Base-by-base conservation (phyloP, 2,888 invertebrate species). In the Spialia ferax region DNA sequence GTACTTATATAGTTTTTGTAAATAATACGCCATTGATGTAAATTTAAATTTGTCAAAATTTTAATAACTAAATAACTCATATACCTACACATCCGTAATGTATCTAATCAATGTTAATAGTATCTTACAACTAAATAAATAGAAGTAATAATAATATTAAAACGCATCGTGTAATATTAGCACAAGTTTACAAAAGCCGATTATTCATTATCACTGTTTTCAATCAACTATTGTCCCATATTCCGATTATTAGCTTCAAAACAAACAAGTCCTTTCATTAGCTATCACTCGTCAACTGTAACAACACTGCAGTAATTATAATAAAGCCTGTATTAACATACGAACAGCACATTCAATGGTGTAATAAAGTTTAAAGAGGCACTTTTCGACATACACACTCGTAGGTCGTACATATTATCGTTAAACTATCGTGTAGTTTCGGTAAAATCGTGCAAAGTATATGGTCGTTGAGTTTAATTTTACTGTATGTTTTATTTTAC, bases 311-410 rank as follows among this genome's bases (percentile, higher is more conserved):
- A 59, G 59, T 26, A 61, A 55, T 52, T 59, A 66, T 60, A 66
- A 55, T 61, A 55, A 65, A 65, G 48, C 20, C n/a, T 6, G 50
- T 66, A 55, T 66, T 66, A 38, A 66, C 66, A 66, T 55, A 55
- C 18, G 60, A 54, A 66, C 61, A 59, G 29, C 54, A 45, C 45
- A 45, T 22, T 22, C 15, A 61, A 66, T 61, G 35, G 66, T 32
- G 55, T 55, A 66, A 61, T 66, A 66, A 66, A 66, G 45, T 52
- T 61, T 60, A 66, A 66, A 66, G 54, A 45, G 66, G 60, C 35
- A 66, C 60, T 66, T 61, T 61, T 23, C 18, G n/a, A 60, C 42
- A 48, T 48, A 59, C 38, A 22, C 26, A 4, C 26, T n/a, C 6
- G n/a, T 29, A 35, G n/a, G 45, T 54, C 22, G 55, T 66, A 66